Evolutionary conservation across 2,113 vertebrate species (phyloP), one percentile per base, ranked within the genome.

Genomic region (Chelonoidis abingdonii): DNA sequence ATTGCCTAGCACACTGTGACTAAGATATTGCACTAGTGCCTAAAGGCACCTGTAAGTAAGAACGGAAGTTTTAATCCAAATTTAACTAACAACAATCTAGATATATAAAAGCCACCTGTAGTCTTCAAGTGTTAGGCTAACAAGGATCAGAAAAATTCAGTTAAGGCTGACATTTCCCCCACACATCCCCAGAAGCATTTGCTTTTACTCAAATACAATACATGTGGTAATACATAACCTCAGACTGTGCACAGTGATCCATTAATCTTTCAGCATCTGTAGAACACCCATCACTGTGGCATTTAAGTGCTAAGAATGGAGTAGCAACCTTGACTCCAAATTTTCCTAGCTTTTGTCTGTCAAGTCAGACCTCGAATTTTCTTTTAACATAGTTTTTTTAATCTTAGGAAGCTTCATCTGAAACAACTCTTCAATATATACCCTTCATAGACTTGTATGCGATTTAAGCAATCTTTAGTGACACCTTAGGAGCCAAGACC

Each of bases 31-130:
- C 29, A n/a, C 16, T 38, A 38, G n/a, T 22, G n/a, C 16, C 35
- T n/a, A 38, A n/a, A 69, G 35, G 65, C 65, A 38, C 17, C 35
- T 69, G 19, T 69, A 69, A 69, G 35, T 75, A 89, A 89, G 52
- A 35, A 93, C 5, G 16, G n/a, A 93, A 90, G 92, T 89, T 69
- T 94, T 95, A 96, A 94, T 89, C 95, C 87, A 94, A 87, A 90
- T 53, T 93, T 95, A 96, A 95, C 47, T 53, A 95, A 56, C 35
- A 94, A 62, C 76, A 95, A 44, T 25, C 25, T 59, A 88, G 88
- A 91, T 47, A 79, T 5, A 79, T 4, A 76, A 88, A 86, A 96
- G 93, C 94, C 95, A 96, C 84, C 93, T 89, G 44, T 85, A 95
- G 12, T 50, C 83, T 88, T 85, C 90, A 69, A 19, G 65, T 38